Base-by-base conservation (phyloP, 2,113 vertebrate species). In the Arenaria interpres region DNA sequence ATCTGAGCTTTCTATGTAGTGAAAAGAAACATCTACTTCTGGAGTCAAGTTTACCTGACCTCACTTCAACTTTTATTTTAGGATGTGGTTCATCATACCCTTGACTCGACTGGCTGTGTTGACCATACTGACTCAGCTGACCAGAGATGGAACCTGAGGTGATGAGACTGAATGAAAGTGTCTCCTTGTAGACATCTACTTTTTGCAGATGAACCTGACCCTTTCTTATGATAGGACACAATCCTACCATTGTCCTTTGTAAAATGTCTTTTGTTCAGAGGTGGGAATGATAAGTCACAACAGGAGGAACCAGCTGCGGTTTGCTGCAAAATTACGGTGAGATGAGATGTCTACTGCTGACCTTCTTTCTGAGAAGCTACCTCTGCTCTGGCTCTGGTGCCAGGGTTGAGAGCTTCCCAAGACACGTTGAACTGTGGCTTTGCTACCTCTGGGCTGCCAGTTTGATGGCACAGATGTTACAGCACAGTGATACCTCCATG, bases 361-460 rank as follows among this genome's bases (percentile, higher is more conserved):
- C 11, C 59, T 54, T 30, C 41, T 68, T 51, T 43, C 22, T 43
- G 57, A 51, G 15, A 32, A 45, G 10, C 7, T 63, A 4, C 21
- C 12, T n/a, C 66, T 60, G 59, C 66, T 78, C 33, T 48, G 37
- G 15, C 46, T 66, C 39, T 54, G 21, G 39, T 46, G 24, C 20
- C 20, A 32, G 35, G 28, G 27, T 17, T 37, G 27, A 35, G 25
- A 68, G 8, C 18, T 23, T 74, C n/a, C 24, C 67, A 62, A 25
- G 60, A 12, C 22, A n/a, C 0, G 0, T 11, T 48, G 23, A 39
- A 24, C 33, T 0, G 2, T 27, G 41, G 39, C 30, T 75, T 74
- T 74, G 32, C n/a, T 21, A 4, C 5, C 13, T 28, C 37, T 51
- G 63, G 18, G 32, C 17, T 33, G 28, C 22, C 35, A 51, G 32